Conservation (phyloP, 1,140 invertebrate genomes). For the Drosophila littoralis region DNA sequence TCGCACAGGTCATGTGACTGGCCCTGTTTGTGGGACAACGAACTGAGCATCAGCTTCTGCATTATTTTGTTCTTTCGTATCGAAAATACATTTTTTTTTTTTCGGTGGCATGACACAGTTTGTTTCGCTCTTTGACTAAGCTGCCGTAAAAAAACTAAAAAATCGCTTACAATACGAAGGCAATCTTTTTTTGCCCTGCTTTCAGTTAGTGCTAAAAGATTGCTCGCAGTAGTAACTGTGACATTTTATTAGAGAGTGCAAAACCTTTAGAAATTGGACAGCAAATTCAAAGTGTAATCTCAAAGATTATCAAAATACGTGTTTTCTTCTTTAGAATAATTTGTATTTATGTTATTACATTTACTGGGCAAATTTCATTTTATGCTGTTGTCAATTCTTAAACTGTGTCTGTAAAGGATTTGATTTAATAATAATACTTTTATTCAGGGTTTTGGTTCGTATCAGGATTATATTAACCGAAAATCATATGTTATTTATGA, state of each 20-base stretch:
- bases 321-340: too few species aligned
- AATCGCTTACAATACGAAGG: slow-evolving; percentile 32
- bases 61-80: slow-evolving; percentile 56
- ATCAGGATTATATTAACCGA: too few species aligned
- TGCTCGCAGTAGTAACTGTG: slow-evolving; percentile 8
- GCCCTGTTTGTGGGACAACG: slow-evolving; percentile 63
- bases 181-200: not conserved
- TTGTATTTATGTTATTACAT: not conserved
- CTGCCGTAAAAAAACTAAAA: slow-evolving; percentile 43
- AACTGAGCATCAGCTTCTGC: slow-evolving; percentile 65
- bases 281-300: not conserved
- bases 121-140: slow-evolving; percentile 37
- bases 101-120: slow-evolving; percentile 60
- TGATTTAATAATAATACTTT: too few species aligned
- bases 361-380: not conserved
- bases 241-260: slow-evolving; percentile 19
- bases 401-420: too few species aligned
- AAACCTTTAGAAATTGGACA: slow-evolving; percentile 1
- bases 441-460: too few species aligned
- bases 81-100: slow-evolving; percentile 49
- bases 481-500: too few species aligned
- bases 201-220: slow-evolving; percentile 32
- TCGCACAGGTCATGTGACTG: slow-evolving; percentile 37
- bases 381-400: not conserved
- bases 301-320: not conserved